Conservation (phyloP, 2,797 vertebrate species). For the Peromyscus nudipes region DNA sequence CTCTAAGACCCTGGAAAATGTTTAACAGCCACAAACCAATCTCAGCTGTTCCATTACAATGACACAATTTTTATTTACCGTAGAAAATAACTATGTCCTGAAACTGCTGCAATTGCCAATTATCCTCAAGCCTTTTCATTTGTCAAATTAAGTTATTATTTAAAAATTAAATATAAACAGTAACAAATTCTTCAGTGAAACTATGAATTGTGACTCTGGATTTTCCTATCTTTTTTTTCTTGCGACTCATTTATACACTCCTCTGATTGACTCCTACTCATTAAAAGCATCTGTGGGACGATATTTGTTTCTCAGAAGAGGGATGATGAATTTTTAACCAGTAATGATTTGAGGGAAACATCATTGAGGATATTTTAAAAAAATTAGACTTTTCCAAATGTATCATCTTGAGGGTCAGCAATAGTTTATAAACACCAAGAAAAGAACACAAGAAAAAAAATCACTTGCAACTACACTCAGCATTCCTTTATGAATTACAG, state of each 20-base stretch:
- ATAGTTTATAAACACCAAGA: not conserved
- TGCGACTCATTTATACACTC: constrained; percentile 38
- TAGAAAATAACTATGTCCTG: constrained; percentile 31
- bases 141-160: constrained; percentile 11
- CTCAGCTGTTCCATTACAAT: not conserved
- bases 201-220: constrained; percentile 37
- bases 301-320: constrained; percentile 54
- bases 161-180: not conserved
- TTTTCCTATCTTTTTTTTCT: constrained; percentile 57
- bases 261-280: constrained; percentile 52
- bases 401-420: not conserved
- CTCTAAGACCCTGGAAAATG: not conserved
- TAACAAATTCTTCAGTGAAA: constrained; percentile 59
- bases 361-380: constrained; percentile 13
- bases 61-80: not conserved
- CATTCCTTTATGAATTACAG: not conserved
- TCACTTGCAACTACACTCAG: not conserved
- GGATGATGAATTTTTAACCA: constrained; percentile 59
- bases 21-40: not conserved
- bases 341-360: constrained; percentile 46
- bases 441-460: constrained; percentile 36
- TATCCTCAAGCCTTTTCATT: constrained; percentile 48
- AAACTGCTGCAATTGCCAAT: not conserved
- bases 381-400: not conserved
- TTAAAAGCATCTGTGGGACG: constrained; percentile 37